Evolutionary conservation across 1,140 invertebrate species (phyloP).

Genomic region (Camponotus pennsylvanicus): DNA sequence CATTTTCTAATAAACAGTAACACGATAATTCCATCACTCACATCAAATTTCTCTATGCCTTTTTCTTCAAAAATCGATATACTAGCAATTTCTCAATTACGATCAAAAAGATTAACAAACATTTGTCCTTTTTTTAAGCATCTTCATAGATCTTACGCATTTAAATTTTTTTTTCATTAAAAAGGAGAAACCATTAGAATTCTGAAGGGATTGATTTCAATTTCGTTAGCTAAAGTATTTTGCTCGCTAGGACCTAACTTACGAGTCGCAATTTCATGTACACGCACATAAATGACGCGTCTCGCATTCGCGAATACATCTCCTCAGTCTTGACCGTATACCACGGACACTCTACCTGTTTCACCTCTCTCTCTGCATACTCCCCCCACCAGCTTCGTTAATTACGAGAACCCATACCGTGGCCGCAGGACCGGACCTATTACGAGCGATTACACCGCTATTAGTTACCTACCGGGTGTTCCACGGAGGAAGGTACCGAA

Average conservation of each 20-base stretch:
- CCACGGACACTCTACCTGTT: constrained; percentile 41
- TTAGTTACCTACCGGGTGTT: constrained; percentile 82
- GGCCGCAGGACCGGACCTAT: constrained; percentile 79
- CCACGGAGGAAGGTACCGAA: constrained; percentile 67
- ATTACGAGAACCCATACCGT: constrained; percentile 75
- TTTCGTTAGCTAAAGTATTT: constrained; percentile 38
- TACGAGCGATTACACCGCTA: constrained; percentile 82
- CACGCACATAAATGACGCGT: not conserved
- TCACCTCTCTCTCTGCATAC: constrained; percentile 55
- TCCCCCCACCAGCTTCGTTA: constrained; percentile 65
- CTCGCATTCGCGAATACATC: constrained; percentile 44
- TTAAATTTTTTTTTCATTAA: not conserved
- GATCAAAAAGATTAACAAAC: not conserved
- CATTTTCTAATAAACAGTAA: not conserved
- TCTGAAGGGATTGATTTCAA: not conserved
- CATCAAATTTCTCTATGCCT: not conserved
- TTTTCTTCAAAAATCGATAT: not conserved
- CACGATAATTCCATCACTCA: not conserved
- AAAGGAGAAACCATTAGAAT: not conserved
- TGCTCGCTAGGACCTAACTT: constrained; percentile 19
- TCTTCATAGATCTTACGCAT: not conserved
- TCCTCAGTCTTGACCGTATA: constrained; percentile 37
- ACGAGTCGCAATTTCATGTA: not conserved
- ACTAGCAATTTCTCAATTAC: not conserved
- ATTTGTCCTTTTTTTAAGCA: not conserved